These are phyloP conservation scores for Dicrostonyx torquatus DNA, from an alignment of 2,797 vertebrate species.

Conservation along the genomic window DNA sequence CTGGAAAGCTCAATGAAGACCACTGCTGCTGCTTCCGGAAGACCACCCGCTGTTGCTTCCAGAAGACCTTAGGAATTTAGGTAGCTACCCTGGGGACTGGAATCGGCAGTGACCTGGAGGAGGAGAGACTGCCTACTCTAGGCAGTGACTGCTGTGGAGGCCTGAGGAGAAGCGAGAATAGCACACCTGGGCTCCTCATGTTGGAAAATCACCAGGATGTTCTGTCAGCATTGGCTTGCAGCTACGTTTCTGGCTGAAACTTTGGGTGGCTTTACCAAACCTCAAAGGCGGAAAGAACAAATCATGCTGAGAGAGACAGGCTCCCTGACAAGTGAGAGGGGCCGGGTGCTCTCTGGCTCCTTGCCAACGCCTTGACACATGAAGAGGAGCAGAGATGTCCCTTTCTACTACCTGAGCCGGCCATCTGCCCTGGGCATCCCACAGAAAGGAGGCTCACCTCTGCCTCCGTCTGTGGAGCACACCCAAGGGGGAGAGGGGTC, in stretches of 20 bases:
- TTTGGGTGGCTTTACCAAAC: constrained; percentile 63
- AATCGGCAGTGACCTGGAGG: neutral
- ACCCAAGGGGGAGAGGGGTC: neutral
- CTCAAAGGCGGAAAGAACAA: constrained; percentile 68
- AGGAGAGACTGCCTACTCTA: neutral
- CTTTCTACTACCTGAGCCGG: neutral
- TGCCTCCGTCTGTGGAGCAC: neutral
- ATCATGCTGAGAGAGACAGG: constrained; percentile 48
- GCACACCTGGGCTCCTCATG: constrained; percentile 67
- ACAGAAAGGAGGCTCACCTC: constrained; percentile 3
- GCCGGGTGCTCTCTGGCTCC: constrained; percentile 37
- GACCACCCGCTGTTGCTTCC: neutral
- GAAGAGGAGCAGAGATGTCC: constrained; percentile 58
- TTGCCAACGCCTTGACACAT: neutral
- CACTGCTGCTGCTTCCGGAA: neutral
- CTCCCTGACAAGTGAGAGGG: constrained; percentile 24
- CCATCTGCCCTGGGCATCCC: neutral
- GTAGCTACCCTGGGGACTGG: neutral
- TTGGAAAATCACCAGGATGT: constrained; percentile 44
- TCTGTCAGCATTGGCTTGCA: constrained; percentile 48
- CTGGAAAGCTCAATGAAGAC: neutral
- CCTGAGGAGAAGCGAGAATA: neutral
- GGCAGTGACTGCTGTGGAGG: neutral
- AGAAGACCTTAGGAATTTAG: neutral
- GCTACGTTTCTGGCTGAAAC: constrained; percentile 66